phyloP scores from a whole-genome alignment of 2,797 vertebrate genomes.

The Chelon labrosus region DNA sequence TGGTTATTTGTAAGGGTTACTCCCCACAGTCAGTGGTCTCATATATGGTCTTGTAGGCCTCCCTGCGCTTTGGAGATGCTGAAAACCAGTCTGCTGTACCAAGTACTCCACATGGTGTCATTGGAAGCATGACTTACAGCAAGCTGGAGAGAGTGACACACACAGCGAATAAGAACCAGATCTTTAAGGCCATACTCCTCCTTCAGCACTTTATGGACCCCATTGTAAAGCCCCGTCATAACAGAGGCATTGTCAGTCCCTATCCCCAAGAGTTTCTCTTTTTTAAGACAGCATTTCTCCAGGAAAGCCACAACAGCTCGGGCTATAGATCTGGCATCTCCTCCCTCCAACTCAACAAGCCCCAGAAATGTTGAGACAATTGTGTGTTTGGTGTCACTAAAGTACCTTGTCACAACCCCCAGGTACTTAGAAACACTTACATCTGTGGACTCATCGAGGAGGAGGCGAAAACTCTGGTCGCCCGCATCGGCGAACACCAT shows the following conservation, averaged over 20 bases:
- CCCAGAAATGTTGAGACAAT: conserved; percentile 35
- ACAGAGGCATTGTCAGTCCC: conserved; percentile 55
- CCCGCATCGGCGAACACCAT: conserved; percentile 11
- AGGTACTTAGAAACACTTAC: conserved; percentile 36
- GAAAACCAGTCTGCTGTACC: too few relatives aligned
- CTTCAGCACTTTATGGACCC: conserved; percentile 48
- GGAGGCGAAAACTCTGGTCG: background rate
- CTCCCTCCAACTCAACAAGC: conserved; percentile 48
- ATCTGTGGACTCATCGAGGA: conserved; percentile 35
- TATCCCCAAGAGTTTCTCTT: conserved; percentile 42
- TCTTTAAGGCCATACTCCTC: conserved; percentile 46
- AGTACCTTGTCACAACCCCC: conserved; percentile 21
- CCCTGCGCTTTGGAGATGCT: too few relatives aligned
- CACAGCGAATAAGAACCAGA: conserved; percentile 30
- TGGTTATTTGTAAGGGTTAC: too few relatives aligned
- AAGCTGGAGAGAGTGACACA: conserved; percentile 37
- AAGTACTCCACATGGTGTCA: too few relatives aligned
- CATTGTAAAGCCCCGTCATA: conserved; percentile 51
- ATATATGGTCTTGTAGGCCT: too few relatives aligned
- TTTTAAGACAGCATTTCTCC: background rate
- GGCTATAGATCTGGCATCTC: conserved; percentile 45
- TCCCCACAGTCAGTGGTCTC: too few relatives aligned
- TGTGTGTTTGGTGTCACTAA: too few relatives aligned
- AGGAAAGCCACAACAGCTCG: conserved; percentile 11
- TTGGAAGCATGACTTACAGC: conserved; percentile 6